A percentile compares a stretch with the other conserved stretches of the same genome.
Conservation (phyloP, 2,888 invertebrate genomes). For the Cephus spinipes region DNA sequence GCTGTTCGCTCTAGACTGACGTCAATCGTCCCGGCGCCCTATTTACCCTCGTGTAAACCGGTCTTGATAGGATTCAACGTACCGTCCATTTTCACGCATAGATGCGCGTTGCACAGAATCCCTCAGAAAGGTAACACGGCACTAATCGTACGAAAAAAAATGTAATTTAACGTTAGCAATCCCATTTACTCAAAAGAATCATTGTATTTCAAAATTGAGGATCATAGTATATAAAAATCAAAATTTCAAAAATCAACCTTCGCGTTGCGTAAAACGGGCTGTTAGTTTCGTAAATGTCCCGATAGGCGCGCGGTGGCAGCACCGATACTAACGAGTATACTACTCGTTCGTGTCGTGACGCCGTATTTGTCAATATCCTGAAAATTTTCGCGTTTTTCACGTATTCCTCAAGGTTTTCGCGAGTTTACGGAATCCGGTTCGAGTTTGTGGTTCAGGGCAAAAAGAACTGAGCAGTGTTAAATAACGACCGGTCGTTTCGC, state of each 20-base stretch:
- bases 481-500: background rate
- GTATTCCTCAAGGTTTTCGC: constrained; percentile 13
- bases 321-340: constrained; percentile 16
- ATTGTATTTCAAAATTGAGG: background rate
- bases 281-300: background rate
- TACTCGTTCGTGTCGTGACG: constrained; percentile 53
- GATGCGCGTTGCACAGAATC: background rate
- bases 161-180: background rate
- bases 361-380: constrained; percentile 59
- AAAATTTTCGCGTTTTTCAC: constrained; percentile 44
- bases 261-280: background rate
- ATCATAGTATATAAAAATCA: background rate
- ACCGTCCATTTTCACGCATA: background rate
- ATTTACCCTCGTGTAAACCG: background rate
- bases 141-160: background rate
- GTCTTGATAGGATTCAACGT: background rate
- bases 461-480: background rate
- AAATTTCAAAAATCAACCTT: background rate
- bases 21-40: background rate
- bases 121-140: background rate
- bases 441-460: background rate
- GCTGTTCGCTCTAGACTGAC: background rate
- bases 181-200: background rate
- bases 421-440: background rate
- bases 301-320: constrained; percentile 38